Base-by-base conservation (phyloP, 1,140 invertebrate genomes). In the Drosophila ficusphila region DNA sequence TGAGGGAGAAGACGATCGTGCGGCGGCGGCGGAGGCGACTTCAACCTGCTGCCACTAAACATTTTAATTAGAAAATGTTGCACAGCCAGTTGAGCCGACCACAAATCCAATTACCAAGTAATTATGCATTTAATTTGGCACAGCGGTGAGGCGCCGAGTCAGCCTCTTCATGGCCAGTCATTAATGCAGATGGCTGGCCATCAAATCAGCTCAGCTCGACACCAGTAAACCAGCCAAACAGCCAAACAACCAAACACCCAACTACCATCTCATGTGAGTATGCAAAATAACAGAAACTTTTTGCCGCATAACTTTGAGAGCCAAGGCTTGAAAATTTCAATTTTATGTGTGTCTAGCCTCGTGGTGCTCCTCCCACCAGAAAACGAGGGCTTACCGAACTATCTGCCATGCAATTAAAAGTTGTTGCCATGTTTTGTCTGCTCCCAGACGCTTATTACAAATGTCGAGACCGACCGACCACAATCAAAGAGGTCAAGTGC, bases 101-200 rank as follows among this genome's bases (percentile, higher is more conserved):
- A 49, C 81, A 85, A 85, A 85, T 85, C 81, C 81, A 85, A 85
- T 85, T 85, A 85, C 79, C 81, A 86, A 85, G 81, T 85, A 85
- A 85, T 85, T 85, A 85, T 85, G 81, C 81, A 85, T 85, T 85
- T 85, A 86, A 85, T 85, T 85, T 85, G 61, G 49, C 65, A 85
- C 81, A 53, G 27, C 27, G 27, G 34, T 38, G 36, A 58, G 57
- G 53, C 29, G 58, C 19, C 19, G 42, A 7, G 25, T 12, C 27
- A 16, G 57, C 56, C 46, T 79, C 60, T 65, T 76, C 57, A 54
- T 76, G 44, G 41, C 6, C 41, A 16, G 44, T 34, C 53, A 54
- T 76, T 64, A 75, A 71, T 75, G 46, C 58, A 62, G 34, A 49
- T 70, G 79, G 54, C 53, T 76, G 19, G 42, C 52, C 48, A 61